Conservation (phyloP, 2,113 vertebrate genomes). For the Perccottus glenii region DNA sequence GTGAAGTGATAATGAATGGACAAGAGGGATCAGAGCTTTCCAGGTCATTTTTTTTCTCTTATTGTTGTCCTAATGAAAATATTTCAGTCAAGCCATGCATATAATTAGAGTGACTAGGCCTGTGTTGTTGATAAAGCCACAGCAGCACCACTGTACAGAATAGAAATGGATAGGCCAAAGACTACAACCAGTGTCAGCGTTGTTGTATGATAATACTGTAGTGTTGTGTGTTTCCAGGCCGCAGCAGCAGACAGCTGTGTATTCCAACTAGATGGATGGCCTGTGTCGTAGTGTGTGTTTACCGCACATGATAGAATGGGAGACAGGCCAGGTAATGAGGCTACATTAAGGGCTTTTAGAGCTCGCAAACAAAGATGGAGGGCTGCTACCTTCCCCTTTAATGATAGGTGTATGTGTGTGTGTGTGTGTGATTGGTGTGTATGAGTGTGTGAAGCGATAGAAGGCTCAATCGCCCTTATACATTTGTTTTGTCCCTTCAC, state of each 20-base stretch:
- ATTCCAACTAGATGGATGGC: constrained; percentile 72
- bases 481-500: constrained; percentile 63
- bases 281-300: constrained; percentile 78
- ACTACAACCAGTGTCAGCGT: constrained; percentile 35
- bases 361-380: constrained; percentile 78
- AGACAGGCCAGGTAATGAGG: constrained; percentile 80
- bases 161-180: constrained; percentile 49
- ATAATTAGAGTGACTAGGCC: constrained; percentile 36
- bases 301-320: constrained; percentile 76
- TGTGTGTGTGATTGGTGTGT: constrained; percentile 37
- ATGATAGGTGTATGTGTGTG: constrained; percentile 64
- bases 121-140: constrained; percentile 41
- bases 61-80: constrained; percentile 41
- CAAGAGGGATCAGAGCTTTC: constrained; percentile 73
- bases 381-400: constrained; percentile 70
- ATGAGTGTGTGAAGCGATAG: constrained; percentile 28
- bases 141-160: constrained; percentile 29
- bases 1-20: constrained; percentile 71
- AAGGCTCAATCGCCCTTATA: constrained; percentile 54
- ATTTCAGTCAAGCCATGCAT: constrained; percentile 59
- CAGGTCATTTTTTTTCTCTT: constrained; percentile 36
- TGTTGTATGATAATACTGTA: constrained; percentile 41
- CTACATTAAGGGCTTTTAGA: constrained; percentile 80
- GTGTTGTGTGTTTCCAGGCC: constrained; percentile 47
- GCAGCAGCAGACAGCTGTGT: constrained; percentile 65